Conservation (phyloP, 2,888 invertebrate species). For the Glaucopsyche alexis region DNA sequence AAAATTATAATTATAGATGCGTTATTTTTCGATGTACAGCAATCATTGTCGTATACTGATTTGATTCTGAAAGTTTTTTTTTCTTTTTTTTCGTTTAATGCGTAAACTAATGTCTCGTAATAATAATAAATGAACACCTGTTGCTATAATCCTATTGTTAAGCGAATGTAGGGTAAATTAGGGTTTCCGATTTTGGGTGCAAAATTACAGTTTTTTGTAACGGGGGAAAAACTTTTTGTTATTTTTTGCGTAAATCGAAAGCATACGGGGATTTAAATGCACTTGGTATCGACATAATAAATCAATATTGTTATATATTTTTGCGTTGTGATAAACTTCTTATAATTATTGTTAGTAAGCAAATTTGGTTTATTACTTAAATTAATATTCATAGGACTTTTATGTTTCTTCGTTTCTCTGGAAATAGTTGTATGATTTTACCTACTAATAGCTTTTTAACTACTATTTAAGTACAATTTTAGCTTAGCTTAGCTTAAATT, state of each 20-base stretch:
- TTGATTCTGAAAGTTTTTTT: slow-evolving; percentile 73
- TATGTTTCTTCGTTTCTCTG: too few species aligned
- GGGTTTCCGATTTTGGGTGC: slow-evolving; percentile 47
- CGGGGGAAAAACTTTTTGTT: slow-evolving; percentile 33
- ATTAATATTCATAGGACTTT: too few species aligned
- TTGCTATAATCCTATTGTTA: slow-evolving; percentile 67
- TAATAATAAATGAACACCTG: slow-evolving; percentile 76
- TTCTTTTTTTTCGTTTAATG: slow-evolving; percentile 64
- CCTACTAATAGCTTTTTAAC: too few species aligned
- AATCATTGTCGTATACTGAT: slow-evolving; percentile 79
- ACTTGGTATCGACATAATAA: slow-evolving; percentile 7
- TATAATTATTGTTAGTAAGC: too few species aligned
- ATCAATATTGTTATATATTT: neutral
- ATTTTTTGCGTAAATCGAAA: neutral
- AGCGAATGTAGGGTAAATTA: slow-evolving; percentile 57
- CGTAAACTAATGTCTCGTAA: slow-evolving; percentile 74
- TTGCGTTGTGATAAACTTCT: too few species aligned
- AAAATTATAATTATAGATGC: slow-evolving; percentile 60
- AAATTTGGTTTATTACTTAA: too few species aligned
- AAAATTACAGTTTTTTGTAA: slow-evolving; percentile 46
- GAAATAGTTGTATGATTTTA: too few species aligned
- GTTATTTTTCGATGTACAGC: slow-evolving; percentile 69
- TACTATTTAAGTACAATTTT: neutral
- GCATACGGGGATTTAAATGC: slow-evolving; percentile 21
- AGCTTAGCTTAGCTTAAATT: neutral